Conservation (phyloP, 2,797 vertebrate species). For the Tokudaia tokunoshimensis region DNA sequence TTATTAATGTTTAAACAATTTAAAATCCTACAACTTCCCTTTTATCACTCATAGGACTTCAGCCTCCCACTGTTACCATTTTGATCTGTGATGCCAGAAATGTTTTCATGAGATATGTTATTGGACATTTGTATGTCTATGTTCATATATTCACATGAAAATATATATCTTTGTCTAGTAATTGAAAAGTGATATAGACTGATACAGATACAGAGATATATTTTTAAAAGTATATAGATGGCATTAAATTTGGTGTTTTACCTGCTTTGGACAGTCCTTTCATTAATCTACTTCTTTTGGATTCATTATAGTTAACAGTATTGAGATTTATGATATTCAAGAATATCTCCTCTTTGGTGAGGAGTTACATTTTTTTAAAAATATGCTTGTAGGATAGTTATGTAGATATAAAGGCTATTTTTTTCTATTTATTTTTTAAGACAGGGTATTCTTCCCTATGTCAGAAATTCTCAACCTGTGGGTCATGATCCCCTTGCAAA, state of each 20-base stretch:
- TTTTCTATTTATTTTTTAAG: background rate
- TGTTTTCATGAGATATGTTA: background rate
- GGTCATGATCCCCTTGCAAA: background rate
- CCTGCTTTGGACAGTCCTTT: background rate
- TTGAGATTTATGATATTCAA: background rate
- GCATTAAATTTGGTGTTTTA: background rate
- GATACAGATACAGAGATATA: background rate
- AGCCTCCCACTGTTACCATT: background rate
- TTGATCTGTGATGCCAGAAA: background rate
- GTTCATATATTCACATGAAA: background rate
- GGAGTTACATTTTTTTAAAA: background rate
- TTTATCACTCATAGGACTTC: background rate
- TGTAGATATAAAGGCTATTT: background rate
- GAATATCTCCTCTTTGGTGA: background rate
- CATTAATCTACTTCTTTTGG: constrained; percentile 1
- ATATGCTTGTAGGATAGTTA: background rate
- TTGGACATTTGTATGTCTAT: background rate
- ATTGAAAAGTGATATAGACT: background rate
- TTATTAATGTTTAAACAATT: constrained; percentile 52
- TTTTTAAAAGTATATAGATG: background rate
- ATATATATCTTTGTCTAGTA: background rate
- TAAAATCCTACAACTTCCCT: constrained; percentile 23
- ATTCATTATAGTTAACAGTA: background rate
- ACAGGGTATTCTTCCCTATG: background rate
- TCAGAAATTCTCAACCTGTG: background rate